Base-by-base conservation (phyloP, 2,888 invertebrate genomes). In the Sarcophaga rosellei region DNA sequence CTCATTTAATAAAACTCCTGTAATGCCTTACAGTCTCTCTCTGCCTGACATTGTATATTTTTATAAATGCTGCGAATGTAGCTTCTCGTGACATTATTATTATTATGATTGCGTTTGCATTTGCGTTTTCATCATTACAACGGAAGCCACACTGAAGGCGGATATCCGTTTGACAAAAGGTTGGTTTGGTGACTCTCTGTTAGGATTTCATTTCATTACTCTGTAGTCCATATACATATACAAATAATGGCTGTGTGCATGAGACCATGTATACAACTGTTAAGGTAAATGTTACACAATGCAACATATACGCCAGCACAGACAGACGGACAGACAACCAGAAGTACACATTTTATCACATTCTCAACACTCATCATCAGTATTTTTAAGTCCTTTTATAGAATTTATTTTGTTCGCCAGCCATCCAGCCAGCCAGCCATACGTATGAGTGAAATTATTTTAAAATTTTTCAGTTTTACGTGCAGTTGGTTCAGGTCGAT, bases 131-230 rank as follows among this genome's bases (percentile, higher is more conserved):
- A 87, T 78, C 76, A 85, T 79, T 73, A 76, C 76, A 87, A 63
- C 84, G 88, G 88, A 87, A 87, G 86, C 88, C 86, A 74, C 85
- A 85, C 62, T 85, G 88, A 85, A 86, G 88, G 86, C 88, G 89
- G 88, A 88, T 81, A 87, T 88, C 89, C 89, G 86, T 86, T 83
- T 87, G 87, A 86, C 88, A 88, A 81, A 87, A 88, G 88, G 87
- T 87, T 35, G 88, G 84, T 83, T 84, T 81, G 77, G 84, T 83
- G 35, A 10, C 8, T 82, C 8, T 82, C 73, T 23, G 65, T 63
- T 81, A 69, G 74, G 68, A 53, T 87, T 87, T 84, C 76, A 77
- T 88, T 83, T 73, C 65, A 65, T 73, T 63, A 73, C 45, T 80
- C 61, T 21, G 45, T 53, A 76, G 70, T 76, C 45, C 57, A 45